Evolutionary conservation across 2,113 vertebrate species (phyloP).

Genomic region (Microtus oregoni): DNA sequence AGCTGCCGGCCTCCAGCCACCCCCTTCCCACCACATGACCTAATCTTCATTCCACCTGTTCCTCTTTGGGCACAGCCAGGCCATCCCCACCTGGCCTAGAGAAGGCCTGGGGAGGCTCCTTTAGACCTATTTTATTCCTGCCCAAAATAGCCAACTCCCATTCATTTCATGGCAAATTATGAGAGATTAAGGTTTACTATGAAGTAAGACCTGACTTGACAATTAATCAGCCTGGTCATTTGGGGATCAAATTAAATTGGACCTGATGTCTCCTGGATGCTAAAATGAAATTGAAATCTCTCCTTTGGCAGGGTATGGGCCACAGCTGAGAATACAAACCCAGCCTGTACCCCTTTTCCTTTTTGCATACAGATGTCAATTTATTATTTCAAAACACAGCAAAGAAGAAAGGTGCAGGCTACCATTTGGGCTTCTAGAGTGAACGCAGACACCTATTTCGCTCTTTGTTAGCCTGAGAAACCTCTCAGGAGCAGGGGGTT

Average conservation of each 20-base stretch:
- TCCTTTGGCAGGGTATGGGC: background rate
- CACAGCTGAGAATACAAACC: background rate
- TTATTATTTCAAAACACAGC: background rate
- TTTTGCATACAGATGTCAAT: conserved; percentile 18
- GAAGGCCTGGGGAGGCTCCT: conserved; percentile 39
- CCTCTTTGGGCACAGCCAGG: background rate
- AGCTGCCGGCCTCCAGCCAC: conserved; percentile 67
- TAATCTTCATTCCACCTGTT: conserved; percentile 70
- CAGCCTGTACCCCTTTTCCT: background rate
- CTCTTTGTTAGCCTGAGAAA: background rate
- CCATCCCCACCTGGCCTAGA: conserved; percentile 28
- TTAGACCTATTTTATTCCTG: background rate
- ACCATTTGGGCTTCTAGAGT: background rate
- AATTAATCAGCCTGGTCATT: conserved; percentile 66
- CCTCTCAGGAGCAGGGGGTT: background rate
- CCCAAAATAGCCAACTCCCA: conserved; percentile 48
- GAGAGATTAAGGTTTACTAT: conserved; percentile 65
- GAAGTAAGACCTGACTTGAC: conserved; percentile 57
- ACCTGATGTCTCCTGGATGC: conserved; percentile 16
- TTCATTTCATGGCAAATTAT: conserved; percentile 69
- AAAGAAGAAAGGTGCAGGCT: background rate
- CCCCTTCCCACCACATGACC: conserved; percentile 42
- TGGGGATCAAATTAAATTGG: conserved; percentile 71
- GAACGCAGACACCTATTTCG: background rate
- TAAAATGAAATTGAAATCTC: conserved; percentile 46